These are phyloP conservation scores for Ceyx cyanopectus DNA, from an alignment of 2,113 vertebrate species.

Conservation along the genomic window DNA sequence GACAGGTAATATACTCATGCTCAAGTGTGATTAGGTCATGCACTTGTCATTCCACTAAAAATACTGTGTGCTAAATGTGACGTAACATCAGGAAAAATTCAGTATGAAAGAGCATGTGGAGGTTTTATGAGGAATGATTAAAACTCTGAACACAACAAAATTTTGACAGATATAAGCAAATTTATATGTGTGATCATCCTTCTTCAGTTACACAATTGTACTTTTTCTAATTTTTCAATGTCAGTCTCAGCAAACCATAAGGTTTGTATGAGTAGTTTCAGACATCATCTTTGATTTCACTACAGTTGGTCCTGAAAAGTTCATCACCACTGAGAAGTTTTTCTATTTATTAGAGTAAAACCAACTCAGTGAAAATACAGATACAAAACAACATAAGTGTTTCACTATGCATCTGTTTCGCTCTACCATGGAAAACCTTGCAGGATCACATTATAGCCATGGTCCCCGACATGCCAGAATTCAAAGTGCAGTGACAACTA, in stretches of 20 bases:
- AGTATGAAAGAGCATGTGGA: not conserved
- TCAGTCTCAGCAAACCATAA: not conserved
- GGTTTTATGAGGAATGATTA: not conserved
- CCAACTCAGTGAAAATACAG: not conserved
- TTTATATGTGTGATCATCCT: not conserved
- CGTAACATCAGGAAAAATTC: not conserved
- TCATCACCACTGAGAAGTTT: not conserved
- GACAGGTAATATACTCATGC: not conserved
- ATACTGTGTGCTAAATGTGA: not conserved
- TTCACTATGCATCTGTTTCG: not conserved
- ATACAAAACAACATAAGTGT: not conserved
- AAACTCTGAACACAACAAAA: not conserved
- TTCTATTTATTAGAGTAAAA: not conserved
- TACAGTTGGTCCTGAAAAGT: not conserved
- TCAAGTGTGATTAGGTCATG: rapidly evolving
- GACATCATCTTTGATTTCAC: not conserved
- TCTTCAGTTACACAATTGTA: not conserved
- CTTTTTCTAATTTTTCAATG: not conserved
- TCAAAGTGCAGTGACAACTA: not conserved
- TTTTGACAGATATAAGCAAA: not conserved
- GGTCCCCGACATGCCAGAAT: rapidly evolving
- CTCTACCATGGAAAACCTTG: not conserved
- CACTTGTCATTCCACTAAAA: not conserved
- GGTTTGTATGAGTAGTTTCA: not conserved
- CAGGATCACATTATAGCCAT: rapidly evolving